These are phyloP conservation scores for Eclectus roratus DNA, from an alignment of 2,113 vertebrate genomes.

Conservation along the genomic window DNA sequence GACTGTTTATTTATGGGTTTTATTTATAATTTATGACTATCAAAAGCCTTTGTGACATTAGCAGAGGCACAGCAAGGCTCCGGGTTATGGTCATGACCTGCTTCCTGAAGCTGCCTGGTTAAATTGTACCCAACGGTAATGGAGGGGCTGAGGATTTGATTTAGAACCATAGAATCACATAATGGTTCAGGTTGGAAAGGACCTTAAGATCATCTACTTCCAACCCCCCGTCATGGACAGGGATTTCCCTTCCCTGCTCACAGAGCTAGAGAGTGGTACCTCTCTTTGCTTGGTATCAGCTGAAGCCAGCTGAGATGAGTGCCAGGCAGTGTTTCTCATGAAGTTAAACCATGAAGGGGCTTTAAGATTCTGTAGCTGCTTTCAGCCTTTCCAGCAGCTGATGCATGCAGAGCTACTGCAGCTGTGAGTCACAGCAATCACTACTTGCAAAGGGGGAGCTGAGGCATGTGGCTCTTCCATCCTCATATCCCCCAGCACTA, in stretches of 20 bases:
- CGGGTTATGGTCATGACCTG: background rate
- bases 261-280: background rate
- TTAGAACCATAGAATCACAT: background rate
- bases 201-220: background rate
- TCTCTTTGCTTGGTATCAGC: background rate
- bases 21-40: background rate
- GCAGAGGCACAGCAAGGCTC: background rate
- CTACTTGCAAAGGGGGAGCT: background rate
- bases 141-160: background rate
- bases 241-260: background rate
- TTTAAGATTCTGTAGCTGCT: background rate
- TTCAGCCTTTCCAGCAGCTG: background rate
- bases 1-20: background rate
- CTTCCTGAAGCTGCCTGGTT: background rate
- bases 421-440: background rate
- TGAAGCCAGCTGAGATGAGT: accelerated
- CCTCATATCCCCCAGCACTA: background rate
- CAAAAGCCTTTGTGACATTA: background rate
- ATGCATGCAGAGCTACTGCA: background rate
- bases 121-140: accelerated
- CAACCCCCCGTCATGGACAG: background rate
- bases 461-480: background rate
- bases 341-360: accelerated
- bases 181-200: background rate
- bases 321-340: accelerated